These are phyloP conservation scores for Microcebus lehilahytsara DNA, from an alignment of 2,113 vertebrate species.

Conservation along the genomic window DNA sequence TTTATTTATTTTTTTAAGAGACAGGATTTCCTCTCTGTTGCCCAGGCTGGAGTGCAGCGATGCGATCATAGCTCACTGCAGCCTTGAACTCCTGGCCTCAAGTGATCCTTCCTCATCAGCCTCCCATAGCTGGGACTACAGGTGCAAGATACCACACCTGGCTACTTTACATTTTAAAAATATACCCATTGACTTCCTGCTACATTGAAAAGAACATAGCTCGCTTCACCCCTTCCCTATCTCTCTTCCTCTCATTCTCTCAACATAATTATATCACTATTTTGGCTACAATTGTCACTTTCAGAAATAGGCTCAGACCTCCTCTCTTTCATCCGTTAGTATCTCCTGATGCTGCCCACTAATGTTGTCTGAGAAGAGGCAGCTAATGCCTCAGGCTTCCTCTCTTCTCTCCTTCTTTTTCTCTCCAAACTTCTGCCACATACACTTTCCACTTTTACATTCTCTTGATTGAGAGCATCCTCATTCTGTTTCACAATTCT, in stretches of 20 bases:
- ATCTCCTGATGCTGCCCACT: accelerated
- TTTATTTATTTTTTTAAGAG: background rate
- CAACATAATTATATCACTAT: background rate
- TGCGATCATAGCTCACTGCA: too few species aligned
- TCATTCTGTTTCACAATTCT: background rate
- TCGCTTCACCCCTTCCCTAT: background rate
- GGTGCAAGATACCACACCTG: too few species aligned
- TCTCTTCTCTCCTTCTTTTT: background rate
- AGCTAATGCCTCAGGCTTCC: background rate
- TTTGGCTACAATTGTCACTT: background rate
- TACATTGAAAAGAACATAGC: background rate
- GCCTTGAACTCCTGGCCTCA: too few species aligned
- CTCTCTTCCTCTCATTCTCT: background rate
- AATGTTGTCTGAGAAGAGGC: background rate
- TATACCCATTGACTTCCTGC: background rate
- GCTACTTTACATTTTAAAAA: background rate
- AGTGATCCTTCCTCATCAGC: too few species aligned
- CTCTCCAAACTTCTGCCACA: background rate
- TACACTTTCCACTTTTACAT: background rate
- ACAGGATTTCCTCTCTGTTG: too few species aligned
- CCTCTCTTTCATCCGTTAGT: background rate
- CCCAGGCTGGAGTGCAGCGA: too few species aligned
- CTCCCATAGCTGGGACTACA: too few species aligned
- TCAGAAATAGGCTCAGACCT: background rate
- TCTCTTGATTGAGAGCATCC: background rate